Evolutionary conservation across 1,140 invertebrate species (phyloP).

Genomic region (Orius insidiosus): DNA sequence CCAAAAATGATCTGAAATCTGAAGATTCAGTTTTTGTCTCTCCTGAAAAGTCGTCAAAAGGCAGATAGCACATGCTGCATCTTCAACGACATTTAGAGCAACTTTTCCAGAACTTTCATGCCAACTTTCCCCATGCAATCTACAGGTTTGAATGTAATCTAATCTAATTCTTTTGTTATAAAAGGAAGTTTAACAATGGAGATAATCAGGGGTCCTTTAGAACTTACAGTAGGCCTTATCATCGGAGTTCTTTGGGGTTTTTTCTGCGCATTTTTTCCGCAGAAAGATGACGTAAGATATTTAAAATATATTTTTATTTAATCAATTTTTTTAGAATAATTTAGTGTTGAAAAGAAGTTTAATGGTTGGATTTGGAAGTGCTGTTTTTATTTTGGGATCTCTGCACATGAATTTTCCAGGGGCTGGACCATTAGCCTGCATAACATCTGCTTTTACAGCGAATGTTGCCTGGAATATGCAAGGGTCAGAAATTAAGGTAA

Average conservation of each 20-base stretch:
- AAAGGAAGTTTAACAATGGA: constrained; percentile 12
- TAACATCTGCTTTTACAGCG: constrained; percentile 42
- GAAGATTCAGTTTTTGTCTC: too few relatives aligned
- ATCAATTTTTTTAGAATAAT: constrained; percentile 22
- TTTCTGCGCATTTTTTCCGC: constrained; percentile 28
- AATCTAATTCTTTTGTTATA: neutral
- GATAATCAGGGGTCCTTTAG: constrained; percentile 35
- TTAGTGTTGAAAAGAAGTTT: constrained; percentile 29
- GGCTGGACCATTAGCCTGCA: constrained; percentile 42
- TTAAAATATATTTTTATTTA: neutral
- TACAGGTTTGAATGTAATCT: too few relatives aligned
- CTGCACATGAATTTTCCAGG: constrained; percentile 35
- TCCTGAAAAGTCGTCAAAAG: too few relatives aligned
- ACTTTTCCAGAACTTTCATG: too few relatives aligned
- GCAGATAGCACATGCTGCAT: too few relatives aligned
- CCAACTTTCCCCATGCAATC: too few relatives aligned
- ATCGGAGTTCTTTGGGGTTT: constrained; percentile 32
- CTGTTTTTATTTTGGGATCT: constrained; percentile 42
- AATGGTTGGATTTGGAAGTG: constrained; percentile 34
- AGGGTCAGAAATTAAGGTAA: constrained; percentile 16
- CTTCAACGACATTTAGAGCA: too few relatives aligned
- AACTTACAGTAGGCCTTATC: constrained; percentile 31
- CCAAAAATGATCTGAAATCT: too few relatives aligned
- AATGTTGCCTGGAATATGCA: constrained; percentile 29
- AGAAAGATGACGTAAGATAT: constrained; percentile 23